Conservation (phyloP, 2,113 vertebrate species). For the Paradoxurus hermaphroditus region DNA sequence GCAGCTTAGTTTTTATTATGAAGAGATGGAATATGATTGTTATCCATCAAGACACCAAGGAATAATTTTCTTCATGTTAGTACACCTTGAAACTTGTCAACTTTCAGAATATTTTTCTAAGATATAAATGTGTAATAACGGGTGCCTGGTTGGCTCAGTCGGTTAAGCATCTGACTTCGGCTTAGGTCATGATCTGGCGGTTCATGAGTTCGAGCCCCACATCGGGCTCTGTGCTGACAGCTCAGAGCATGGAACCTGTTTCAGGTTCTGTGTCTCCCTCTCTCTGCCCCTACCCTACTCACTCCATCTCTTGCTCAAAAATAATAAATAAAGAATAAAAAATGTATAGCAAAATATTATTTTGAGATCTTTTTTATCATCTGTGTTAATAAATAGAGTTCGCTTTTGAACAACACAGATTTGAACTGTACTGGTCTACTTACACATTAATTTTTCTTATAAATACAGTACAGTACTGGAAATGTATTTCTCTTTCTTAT, state of each 20-base stretch:
- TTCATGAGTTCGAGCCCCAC: too few species aligned
- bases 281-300: too few species aligned
- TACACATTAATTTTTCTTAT: background rate
- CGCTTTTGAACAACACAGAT: background rate
- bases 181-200: too few species aligned
- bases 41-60: background rate
- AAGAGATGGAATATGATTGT: background rate
- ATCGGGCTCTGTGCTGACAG: too few species aligned
- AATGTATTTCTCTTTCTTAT: background rate
- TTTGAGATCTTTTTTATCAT: background rate
- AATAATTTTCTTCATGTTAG: background rate
- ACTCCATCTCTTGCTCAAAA: too few species aligned
- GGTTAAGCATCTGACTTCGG: too few species aligned
- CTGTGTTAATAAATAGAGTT: background rate
- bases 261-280: too few species aligned
- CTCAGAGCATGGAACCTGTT: too few species aligned
- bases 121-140: background rate
- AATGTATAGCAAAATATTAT: background rate
- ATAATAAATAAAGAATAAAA: too few species aligned
- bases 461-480: background rate
- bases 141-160: too few species aligned
- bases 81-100: background rate
- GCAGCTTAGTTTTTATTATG: background rate
- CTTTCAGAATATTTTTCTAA: background rate
- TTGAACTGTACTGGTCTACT: background rate